Evolutionary conservation across 2,113 vertebrate genomes (phyloP), one percentile per base, ranked within the genome.

Genomic region (Micronisus gabar): DNA sequence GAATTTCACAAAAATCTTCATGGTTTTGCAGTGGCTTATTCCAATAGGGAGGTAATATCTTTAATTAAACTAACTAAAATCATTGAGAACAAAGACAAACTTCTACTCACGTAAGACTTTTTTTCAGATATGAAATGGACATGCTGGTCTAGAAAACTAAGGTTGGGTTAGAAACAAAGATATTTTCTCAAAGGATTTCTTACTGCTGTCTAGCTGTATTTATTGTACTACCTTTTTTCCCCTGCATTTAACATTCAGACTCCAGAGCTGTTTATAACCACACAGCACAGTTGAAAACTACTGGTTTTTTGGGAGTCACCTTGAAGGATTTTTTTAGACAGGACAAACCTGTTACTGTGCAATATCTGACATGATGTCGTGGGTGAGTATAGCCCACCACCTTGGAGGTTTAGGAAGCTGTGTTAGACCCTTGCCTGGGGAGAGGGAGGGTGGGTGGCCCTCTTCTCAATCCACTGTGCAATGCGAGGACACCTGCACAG

Each of bases 171-270:
- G 26, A 85, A 85, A 62, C 21, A 65, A n/a, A 27, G 50, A 58
- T 2, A 15, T 71, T 81, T 92, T 87, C 53, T 74, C 13, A 32
- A 36, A 66, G 20, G 9, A 74, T 58, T 81, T 62, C 40, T 78
- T 66, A 16, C 14, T 14, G 13, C 25, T 62, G 9, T 29, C 10
- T 34, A 27, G 16, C 7, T 89, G 36, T 45, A 65, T 65, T 62
- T 85, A 32, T 45, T 9, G 16, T 13, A 38, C 16, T 22, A 11
- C 9, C 4, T 41, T 68, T 88, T 53, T 6, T 0, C 0, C 9
- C 7, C 34, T 15, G 4, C 13, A 7, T 43, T 13, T 41, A 67
- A 47, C 53, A 25, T 70, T 73, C 43, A 87, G 26, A 21, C 27
- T 88, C 26, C 56, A 66, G 17, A 65, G 4, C 7, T 2, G 2